Percentiles rank a stretch among this genome's conserved stretches.
These are phyloP conservation scores for Drosophila jambulina DNA, from an alignment of 1,140 invertebrate genomes.

Conservation along the genomic window DNA sequence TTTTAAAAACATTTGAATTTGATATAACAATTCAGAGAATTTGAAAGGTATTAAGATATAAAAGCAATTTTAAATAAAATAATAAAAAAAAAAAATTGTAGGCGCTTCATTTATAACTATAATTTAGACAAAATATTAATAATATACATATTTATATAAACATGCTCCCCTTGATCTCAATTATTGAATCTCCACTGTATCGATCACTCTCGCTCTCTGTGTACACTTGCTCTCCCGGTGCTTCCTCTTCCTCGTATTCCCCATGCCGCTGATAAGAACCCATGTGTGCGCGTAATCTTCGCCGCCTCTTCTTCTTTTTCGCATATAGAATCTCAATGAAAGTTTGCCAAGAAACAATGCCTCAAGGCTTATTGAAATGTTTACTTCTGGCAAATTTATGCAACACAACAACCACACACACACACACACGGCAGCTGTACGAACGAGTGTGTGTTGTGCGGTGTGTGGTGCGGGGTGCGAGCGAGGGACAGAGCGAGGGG, in stretches of 20 bases:
- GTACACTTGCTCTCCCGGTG: conserved; percentile 21
- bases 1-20: not conserved
- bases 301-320: conserved; percentile 46
- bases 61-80: not conserved
- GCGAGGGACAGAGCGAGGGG: conserved; percentile 9
- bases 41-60: not conserved
- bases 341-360: conserved; percentile 74
- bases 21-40: not conserved
- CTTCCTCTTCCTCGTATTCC: conserved; percentile 12
- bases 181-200: conserved; percentile 24
- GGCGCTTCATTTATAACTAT: not conserved
- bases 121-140: not conserved
- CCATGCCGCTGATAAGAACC: conserved; percentile 54
- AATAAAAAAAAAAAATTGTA: not conserved
- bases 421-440: conserved; percentile 24
- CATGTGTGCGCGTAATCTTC: conserved; percentile 40
- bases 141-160: not conserved
- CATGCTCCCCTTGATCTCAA: not conserved
- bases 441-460: conserved; percentile 16
- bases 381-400: conserved; percentile 74
- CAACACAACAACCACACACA: conserved; percentile 54
- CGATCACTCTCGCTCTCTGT: conserved; percentile 58
- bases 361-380: conserved; percentile 75
- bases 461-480: conserved; percentile 9
- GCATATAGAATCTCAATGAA: conserved; percentile 79